Conservation (phyloP, 2,888 invertebrate species). For the Pristionchus mayeri region DNA sequence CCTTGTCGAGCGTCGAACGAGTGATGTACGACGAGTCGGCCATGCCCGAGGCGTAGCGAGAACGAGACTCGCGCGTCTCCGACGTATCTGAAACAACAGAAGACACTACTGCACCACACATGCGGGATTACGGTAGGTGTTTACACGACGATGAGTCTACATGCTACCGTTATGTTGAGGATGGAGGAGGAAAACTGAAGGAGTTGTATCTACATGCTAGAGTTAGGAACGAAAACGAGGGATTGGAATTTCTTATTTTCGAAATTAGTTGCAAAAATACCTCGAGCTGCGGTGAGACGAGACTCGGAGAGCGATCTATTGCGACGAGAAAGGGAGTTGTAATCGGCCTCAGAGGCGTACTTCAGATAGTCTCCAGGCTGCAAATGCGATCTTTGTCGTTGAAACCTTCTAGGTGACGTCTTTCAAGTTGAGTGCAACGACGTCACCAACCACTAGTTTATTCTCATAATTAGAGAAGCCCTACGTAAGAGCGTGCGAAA, state of each 20-base stretch:
- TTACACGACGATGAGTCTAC: conserved; percentile 48
- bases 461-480: too few relatives aligned
- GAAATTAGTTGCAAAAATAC: background rate
- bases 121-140: conserved; percentile 46
- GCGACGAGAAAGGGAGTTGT: conserved; percentile 71
- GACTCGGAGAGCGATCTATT: conserved; percentile 75
- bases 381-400: background rate
- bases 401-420: too few relatives aligned
- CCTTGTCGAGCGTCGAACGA: conserved; percentile 61
- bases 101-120: conserved; percentile 52
- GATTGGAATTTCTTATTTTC: background rate
- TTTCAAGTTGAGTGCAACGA: too few relatives aligned
- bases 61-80: conserved; percentile 56
- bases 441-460: too few relatives aligned
- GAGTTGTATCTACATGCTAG: background rate
- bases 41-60: conserved; percentile 69
- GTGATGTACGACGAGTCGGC: conserved; percentile 67
- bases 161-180: conserved; percentile 27
- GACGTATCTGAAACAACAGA: conserved; percentile 50
- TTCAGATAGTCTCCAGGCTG: conserved; percentile 75
- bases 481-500: too few relatives aligned
- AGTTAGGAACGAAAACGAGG: background rate
- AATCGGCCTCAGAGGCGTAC: conserved; percentile 73
- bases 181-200: background rate
- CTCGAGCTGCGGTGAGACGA: conserved; percentile 64